Base-by-base conservation (phyloP, 2,797 vertebrate genomes). In the Lacerta viridis region DNA sequence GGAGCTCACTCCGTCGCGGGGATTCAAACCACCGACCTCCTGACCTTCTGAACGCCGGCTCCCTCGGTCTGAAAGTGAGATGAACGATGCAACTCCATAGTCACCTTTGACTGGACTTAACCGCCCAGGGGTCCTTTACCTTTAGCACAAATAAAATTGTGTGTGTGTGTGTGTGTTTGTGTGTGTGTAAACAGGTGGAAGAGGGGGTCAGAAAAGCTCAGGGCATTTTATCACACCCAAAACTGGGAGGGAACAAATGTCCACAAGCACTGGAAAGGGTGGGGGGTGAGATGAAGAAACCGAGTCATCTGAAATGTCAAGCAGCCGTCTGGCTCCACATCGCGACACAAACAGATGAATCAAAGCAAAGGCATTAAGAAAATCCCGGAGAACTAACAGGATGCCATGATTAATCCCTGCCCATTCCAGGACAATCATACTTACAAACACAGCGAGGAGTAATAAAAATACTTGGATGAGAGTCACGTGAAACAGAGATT, bases 391-490 rank as follows among this genome's bases (percentile, higher is more conserved):
- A 93, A 85, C 89, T 91, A 93, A 92, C 92, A 92, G 85, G 78
- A 86, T 91, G 41, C 77, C 0, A 43, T 92, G 95, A 95, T 96
- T 92, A 94, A 96, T 95, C 89, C 77, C 92, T 84, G 83, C 41
- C 86, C 66, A 87, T 95, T 94, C 81, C 88, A 91, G 91, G 92
- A 93, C 86, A 92, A 94, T 93, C 11, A 0, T 80, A 66, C 93
- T 87, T 94, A 93, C 93, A 80, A 94, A 95, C 93, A 95, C 95
- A 95, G 88, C 5, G 91, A 94, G 88, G 90, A 94, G 95, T 91
- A 91, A 94, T 96, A 94, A 96, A 96, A 96, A 96, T 96, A 94
- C 93, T 93, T 90, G 87, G 80, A 87, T 83, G 94, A 94, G 59
- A 83, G 50, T 55, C 50, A 55, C 50, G 15, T 55, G 50, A 15